Evolutionary conservation across 2,888 invertebrate genomes (phyloP).

Genomic region (Galeopsomyia nigrocyanea): DNA sequence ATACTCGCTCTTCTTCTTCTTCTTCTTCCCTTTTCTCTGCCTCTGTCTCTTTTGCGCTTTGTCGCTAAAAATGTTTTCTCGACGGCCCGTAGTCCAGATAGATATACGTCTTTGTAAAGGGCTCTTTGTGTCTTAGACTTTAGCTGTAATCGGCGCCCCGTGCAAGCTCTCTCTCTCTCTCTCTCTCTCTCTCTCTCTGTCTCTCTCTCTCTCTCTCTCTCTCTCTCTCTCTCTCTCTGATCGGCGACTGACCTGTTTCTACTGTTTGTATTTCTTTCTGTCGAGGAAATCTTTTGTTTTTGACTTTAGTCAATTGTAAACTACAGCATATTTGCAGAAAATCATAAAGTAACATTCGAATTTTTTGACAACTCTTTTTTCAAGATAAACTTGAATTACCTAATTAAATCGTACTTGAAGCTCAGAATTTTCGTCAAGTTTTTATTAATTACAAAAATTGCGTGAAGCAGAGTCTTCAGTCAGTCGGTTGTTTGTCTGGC

Average conservation of each 20-base stretch:
- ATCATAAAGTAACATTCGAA: no score
- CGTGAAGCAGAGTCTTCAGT: slow-evolving; percentile 54
- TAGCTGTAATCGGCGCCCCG: no score
- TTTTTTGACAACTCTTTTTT: no score
- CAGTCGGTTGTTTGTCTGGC: slow-evolving; percentile 3
- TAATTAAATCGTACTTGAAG: no score
- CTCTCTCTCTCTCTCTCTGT: background rate
- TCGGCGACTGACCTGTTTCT: slow-evolving; percentile 1
- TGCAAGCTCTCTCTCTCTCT: no score
- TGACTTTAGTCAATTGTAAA: no score
- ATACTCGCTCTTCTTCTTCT: no score
- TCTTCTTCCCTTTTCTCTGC: no score
- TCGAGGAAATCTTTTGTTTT: no score
- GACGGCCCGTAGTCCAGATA: background rate
- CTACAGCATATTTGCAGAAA: no score
- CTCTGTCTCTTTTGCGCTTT: slow-evolving; percentile 23
- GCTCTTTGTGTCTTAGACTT: slow-evolving; percentile 22
- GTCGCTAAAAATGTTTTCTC: slow-evolving; percentile 50
- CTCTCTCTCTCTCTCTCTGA: background rate
- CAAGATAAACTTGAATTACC: no score
- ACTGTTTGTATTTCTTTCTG: no score
- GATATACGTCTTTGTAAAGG: slow-evolving; percentile 6
- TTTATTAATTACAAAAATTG: slow-evolving; percentile 63
- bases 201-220: background rate
- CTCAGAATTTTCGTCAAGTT: slow-evolving; percentile 48